Percentiles rank a stretch among this genome's conserved stretches.
These are phyloP conservation scores for Paramormyrops hopkinsi DNA, from an alignment of 2,797 vertebrate species.

Conservation along the genomic window DNA sequence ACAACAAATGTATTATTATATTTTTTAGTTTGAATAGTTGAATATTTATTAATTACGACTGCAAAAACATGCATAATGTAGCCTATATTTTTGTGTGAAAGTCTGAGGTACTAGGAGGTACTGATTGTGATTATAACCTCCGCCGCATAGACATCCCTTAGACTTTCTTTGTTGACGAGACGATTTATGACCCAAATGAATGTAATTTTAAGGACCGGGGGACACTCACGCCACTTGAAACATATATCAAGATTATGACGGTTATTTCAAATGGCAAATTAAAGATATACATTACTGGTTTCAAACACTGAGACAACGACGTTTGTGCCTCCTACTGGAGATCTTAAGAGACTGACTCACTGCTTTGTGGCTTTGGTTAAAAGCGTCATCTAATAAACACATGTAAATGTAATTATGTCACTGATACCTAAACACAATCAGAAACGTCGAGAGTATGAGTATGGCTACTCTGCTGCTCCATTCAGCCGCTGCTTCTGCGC, in stretches of 20 bases:
- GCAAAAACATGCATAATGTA: neutral
- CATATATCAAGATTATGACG: neutral
- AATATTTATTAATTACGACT: neutral
- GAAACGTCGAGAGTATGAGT: neutral
- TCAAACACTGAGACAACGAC: neutral
- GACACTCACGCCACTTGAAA: neutral
- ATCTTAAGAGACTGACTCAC: neutral
- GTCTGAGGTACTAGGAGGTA: neutral
- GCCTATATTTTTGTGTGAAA: neutral
- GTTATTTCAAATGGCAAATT: neutral
- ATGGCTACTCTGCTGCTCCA: neutral
- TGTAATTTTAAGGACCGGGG: neutral
- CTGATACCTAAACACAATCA: neutral
- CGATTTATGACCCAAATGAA: neutral
- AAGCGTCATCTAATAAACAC: neutral
- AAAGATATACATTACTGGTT: neutral
- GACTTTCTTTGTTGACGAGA: neutral
- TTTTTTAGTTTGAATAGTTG: neutral
- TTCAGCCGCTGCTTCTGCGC: neutral
- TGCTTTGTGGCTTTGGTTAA: neutral
- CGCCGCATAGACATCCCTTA: neutral
- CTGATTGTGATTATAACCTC: neutral
- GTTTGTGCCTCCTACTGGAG: neutral
- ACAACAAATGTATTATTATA: neutral
- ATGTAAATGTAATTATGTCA: neutral